Evolutionary conservation across 2,113 vertebrate genomes (phyloP).

Genomic region (Chrysemys picta): DNA sequence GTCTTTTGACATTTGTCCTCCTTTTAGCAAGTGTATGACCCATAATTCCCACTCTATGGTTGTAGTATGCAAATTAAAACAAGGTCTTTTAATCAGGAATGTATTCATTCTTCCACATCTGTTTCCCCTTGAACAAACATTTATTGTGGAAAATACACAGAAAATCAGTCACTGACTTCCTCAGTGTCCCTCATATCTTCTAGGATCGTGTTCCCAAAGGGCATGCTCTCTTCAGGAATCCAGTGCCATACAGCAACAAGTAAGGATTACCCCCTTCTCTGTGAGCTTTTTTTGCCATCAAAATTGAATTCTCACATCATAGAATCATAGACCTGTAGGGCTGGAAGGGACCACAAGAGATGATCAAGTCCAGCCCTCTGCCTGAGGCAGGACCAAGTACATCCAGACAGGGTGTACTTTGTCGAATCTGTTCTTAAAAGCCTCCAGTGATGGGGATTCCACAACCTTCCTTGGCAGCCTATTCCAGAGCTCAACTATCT

Average conservation of each 20-base stretch:
- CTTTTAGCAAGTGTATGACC: neutral
- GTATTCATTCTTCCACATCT: neutral
- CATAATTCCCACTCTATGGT: neutral
- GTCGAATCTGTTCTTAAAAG: neutral
- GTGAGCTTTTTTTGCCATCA: neutral
- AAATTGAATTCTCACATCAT: neutral
- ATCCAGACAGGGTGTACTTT: neutral
- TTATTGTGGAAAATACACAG: neutral
- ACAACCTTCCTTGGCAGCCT: neutral
- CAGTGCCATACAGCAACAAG: rapidly evolving
- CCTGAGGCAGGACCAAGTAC: neutral
- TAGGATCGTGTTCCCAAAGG: neutral
- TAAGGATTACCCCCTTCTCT: neutral
- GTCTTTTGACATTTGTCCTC: neutral
- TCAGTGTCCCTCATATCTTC: rapidly evolving
- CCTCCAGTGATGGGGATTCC: neutral
- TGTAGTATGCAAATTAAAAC: neutral
- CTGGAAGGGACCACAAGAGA: neutral
- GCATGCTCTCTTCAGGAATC: neutral
- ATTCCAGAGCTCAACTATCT: neutral
- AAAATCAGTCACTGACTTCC: neutral
- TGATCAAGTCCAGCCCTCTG: neutral
- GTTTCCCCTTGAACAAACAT: neutral
- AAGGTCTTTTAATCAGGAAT: neutral
- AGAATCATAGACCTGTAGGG: neutral